Evolutionary conservation across 2,888 invertebrate genomes (phyloP).

Genomic region (Clistopyga incitator): DNA sequence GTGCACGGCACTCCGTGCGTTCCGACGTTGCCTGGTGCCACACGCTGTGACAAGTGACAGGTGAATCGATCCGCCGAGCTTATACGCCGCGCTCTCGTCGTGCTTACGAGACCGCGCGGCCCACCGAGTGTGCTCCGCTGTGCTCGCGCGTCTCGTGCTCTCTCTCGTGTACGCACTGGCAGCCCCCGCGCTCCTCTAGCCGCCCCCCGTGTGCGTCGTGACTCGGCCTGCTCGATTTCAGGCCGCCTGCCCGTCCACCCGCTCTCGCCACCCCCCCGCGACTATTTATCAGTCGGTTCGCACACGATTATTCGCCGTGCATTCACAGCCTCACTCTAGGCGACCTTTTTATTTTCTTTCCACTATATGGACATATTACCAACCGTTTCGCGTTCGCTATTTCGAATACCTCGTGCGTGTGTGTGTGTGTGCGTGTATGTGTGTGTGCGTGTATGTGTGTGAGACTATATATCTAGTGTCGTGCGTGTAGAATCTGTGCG

Average conservation of each 20-base stretch:
- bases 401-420: not conserved
- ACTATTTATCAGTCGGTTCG: conserved; percentile 11
- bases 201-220: not conserved
- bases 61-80: conserved; percentile 78
- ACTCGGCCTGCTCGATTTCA: conserved; percentile 16
- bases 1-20: conserved; percentile 35
- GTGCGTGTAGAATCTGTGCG: conserved; percentile 18
- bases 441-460: too few species aligned
- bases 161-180: conserved; percentile 63
- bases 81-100: conserved; percentile 51
- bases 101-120: conserved; percentile 37
- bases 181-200: not conserved
- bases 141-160: conserved; percentile 62
- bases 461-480: conserved; percentile 22
- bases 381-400: not conserved
- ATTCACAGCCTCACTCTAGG: not conserved
- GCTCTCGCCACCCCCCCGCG: not conserved
- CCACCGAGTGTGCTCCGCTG: conserved; percentile 29
- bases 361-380: not conserved
- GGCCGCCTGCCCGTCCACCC: not conserved
- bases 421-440: too few species aligned
- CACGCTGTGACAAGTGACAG: conserved; percentile 79
- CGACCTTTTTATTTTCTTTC: conserved; percentile 7
- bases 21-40: conserved; percentile 71
- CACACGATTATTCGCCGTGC: not conserved